These are phyloP conservation scores for Hypercompe scribonia DNA, from an alignment of 2,888 invertebrate genomes.

Conservation along the genomic window DNA sequence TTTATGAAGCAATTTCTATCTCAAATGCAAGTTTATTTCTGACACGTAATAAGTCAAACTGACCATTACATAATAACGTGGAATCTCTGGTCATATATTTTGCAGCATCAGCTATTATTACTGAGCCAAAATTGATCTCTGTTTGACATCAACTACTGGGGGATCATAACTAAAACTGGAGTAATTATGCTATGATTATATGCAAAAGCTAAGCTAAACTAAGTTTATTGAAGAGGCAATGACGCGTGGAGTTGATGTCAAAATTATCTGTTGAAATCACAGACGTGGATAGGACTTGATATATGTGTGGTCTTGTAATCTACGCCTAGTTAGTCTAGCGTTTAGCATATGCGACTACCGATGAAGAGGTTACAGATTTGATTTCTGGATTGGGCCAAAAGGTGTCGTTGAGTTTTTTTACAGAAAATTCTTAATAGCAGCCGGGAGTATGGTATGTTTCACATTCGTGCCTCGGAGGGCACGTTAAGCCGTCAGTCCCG, in stretches of 20 bases:
- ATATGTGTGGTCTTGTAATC: slow-evolving; percentile 18
- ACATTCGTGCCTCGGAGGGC: no score
- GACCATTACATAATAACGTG: slow-evolving; percentile 54
- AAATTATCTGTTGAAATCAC: slow-evolving; percentile 42
- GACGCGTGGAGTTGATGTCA: slow-evolving; percentile 43
- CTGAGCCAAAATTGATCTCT: slow-evolving; percentile 53
- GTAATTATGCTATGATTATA: slow-evolving; percentile 43
- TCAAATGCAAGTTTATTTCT: slow-evolving; percentile 22
- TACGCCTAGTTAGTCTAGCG: background rate
- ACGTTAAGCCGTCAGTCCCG: no score
- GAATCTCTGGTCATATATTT: slow-evolving; percentile 67
- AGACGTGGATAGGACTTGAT: slow-evolving; percentile 30
- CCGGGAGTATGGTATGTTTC: no score
- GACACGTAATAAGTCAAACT: slow-evolving; percentile 46
- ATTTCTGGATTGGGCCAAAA: no score
- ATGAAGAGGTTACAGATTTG: no score
- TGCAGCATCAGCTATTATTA: slow-evolving; percentile 61
- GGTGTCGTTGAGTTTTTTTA: no score
- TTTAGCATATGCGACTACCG: no score
- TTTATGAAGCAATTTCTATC: background rate
- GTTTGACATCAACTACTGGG: slow-evolving; percentile 24
- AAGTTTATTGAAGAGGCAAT: slow-evolving; percentile 49
- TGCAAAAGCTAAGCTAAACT: slow-evolving; percentile 51
- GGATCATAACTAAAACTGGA: slow-evolving; percentile 40
- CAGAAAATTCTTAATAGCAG: no score